Evolutionary conservation across 1,140 invertebrate species (phyloP), one percentile per base, ranked within the genome.

Genomic region (Drosophila pandora): DNA sequence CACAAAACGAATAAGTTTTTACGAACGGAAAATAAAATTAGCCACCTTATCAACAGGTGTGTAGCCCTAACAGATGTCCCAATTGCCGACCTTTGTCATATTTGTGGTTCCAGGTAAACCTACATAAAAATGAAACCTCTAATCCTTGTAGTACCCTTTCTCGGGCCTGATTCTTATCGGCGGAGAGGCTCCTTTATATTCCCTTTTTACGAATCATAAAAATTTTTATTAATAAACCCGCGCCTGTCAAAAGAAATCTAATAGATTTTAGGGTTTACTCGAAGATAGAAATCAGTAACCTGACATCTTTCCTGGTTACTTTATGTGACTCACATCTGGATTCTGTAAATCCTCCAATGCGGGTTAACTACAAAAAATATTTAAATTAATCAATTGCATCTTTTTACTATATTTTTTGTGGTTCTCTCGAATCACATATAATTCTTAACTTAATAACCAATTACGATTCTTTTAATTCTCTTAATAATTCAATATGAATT

Each of bases 21-120:
- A 65, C 50, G 62, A 52, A 39, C 71, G 12, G 64, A 59, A 64
- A 73, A 83, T 62, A 60, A 85, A 85, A 85, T 85, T 85, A 85
- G 81, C 76, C 50, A 58, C 64, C 68, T 52, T 85, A 85, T 85
- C 81, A 85, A 85, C 81, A 85, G 81, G 81, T 84, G 81, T 84
- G 61, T 63, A 74, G 37, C 60, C 57, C 55, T 64, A 77, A 77
- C 81, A 85, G 77, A 83, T 80, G 81, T 77, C 49, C 67, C 68
- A 17, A 10, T 37, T 23, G 43, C 17, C 21, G 50, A 67, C 56
- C 65, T 71, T 37, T 59, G 25, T 73, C 70, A 74, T 64, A 79
- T 72, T 79, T 61, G 43, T 47, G 55, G 60, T 67, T 67, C 63
- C 63, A 67, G 63, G 63, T 67, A 67, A 67, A 4, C 10, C 47